Evolutionary conservation across 2,888 invertebrate genomes (phyloP).

Genomic region (Xanthorhoe designata): DNA sequence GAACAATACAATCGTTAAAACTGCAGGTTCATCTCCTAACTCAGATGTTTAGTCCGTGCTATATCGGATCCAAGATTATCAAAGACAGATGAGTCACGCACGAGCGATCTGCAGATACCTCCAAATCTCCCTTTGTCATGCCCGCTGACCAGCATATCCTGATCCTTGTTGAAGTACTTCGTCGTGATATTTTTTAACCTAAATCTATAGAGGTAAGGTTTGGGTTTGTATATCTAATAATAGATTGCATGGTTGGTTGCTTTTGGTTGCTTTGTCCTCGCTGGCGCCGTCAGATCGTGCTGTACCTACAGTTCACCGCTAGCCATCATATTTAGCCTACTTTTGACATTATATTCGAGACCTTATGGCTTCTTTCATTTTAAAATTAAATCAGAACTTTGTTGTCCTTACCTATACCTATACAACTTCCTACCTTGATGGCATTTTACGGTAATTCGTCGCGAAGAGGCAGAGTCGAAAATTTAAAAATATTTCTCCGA

Average conservation of each 20-base stretch:
- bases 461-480: slow-evolving; percentile 49
- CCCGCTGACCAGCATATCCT: slow-evolving; percentile 42
- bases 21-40: slow-evolving; percentile 25
- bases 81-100: slow-evolving; percentile 79
- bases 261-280: slow-evolving; percentile 31
- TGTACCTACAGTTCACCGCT: slow-evolving; percentile 23
- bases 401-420: not conserved
- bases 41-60: slow-evolving; percentile 38
- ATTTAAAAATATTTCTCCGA: slow-evolving; percentile 42
- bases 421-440: slow-evolving; percentile 16
- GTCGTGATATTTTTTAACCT: slow-evolving; percentile 32
- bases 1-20: slow-evolving; percentile 27
- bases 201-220: slow-evolving; percentile 35
- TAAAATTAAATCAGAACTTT: not conserved
- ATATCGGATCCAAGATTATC: slow-evolving; percentile 66
- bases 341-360: slow-evolving; percentile 44
- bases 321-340: slow-evolving; percentile 34
- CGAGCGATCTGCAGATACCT: slow-evolving; percentile 73
- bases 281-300: slow-evolving; percentile 41
- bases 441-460: slow-evolving; percentile 51
- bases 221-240: slow-evolving; percentile 16
- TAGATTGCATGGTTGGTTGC: slow-evolving; percentile 28
- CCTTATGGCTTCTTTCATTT: slow-evolving; percentile 6
- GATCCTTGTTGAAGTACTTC: slow-evolving; percentile 30
- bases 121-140: slow-evolving; percentile 78